Conservation (phyloP, 30 jellyfish, hydroid and myxozoan genomes). For the Aurelia sp. region DNA sequence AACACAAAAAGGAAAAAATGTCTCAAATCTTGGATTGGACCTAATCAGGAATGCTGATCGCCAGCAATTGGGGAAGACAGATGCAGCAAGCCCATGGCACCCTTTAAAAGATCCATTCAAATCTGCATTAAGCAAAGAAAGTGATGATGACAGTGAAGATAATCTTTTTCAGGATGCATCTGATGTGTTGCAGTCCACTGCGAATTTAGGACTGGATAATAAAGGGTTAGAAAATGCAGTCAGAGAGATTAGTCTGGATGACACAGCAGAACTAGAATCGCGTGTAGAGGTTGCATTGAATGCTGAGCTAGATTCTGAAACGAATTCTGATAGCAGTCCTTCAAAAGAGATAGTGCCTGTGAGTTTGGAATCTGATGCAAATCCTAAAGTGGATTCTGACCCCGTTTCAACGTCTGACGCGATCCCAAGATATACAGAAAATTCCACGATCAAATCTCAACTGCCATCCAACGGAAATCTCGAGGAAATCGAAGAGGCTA, state of each 20-base stretch:
- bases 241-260: slow-evolving; percentile 19
- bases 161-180: slow-evolving; percentile 45
- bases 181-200: slow-evolving; percentile 5
- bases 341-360: neutral
- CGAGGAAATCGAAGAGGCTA: slow-evolving; percentile 27
- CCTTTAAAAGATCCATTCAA: slow-evolving; percentile 39
- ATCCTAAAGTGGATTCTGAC: neutral
- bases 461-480: slow-evolving; percentile 2
- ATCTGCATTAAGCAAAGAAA: neutral
- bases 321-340: neutral
- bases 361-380: neutral
- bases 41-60: neutral
- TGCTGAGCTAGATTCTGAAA: neutral
- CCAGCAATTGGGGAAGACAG: neutral
- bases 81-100: slow-evolving; percentile 50
- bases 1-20: neutral
- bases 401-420: no score
- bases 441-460: neutral
- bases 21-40: no score
- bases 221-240: neutral
- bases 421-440: neutral
- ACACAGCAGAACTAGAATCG: neutral
- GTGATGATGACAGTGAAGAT: slow-evolving; percentile 13
- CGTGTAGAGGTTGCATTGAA: neutral
- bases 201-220: neutral